Base-by-base conservation (phyloP, 2,888 invertebrate genomes). In the Trissolcus japonicus region DNA sequence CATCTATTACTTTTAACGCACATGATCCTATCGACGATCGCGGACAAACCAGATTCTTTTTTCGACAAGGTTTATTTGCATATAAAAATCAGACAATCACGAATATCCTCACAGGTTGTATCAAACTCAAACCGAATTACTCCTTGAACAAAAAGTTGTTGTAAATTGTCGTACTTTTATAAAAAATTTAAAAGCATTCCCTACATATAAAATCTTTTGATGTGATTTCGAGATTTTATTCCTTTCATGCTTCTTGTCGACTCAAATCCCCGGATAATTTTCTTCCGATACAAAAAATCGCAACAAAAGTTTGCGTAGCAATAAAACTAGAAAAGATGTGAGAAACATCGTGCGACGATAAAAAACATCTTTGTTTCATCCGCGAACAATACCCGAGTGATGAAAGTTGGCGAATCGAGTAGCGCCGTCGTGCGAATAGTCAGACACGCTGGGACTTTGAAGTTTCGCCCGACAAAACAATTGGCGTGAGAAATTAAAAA, bases 1-100 rank as follows among this genome's bases (percentile, higher is more conserved):
- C 77, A 61, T 73, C 73, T 65, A 77, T 73, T 73, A 77, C 61
- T 72, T 76, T 76, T 56, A 62, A 51, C 66, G 53, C 57, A 61
- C 61, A 48, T 62, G 71, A 60, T 35, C 76, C 51, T 60, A 69
- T 60, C 60, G 50, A 21, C 19, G 61, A 57, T 72, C 59, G 53
- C 19, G 25, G n/a, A 14, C 54, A 19, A 68, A 71, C 66, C 56
- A 54, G 67, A 71, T 71, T 76, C 72, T 62, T 62, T 66, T 66
- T 62, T 61, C 29, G 46, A 1, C 29, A 7, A 46, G 9, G 35
- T 35, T 35, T 35, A 35, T 35, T 35, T 35, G 35, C 35, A 35
- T 35, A 35, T 35, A 35, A 35, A 35, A 35, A 11, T 35, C 35
- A 35, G 35, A 35, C 35, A 35, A 35, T 35, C 35, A 35, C 35